Conservation (phyloP, 2,888 invertebrate genomes). For the Pycnomerus fuliginosus region DNA sequence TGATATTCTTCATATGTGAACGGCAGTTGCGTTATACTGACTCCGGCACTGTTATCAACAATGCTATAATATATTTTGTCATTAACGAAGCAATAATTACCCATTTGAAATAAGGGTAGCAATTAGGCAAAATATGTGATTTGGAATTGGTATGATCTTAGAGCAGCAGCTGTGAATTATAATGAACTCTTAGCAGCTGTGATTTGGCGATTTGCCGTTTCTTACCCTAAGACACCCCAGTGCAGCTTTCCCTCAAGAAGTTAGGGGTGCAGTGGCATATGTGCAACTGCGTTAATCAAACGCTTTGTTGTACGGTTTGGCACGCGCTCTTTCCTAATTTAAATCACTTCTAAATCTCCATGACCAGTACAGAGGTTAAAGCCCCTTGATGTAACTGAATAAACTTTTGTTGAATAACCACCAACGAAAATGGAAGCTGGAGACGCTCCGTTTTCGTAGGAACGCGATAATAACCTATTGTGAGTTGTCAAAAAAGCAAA, state of each 20-base stretch:
- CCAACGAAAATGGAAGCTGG: no score
- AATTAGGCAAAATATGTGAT: no score
- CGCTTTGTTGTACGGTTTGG: constrained; percentile 31
- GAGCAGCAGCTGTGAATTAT: constrained; percentile 31
- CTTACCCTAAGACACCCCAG: constrained; percentile 37
- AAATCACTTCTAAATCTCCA: constrained; percentile 18
- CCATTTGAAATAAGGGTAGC: no score
- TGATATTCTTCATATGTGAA: no score
- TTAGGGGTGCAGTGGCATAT: constrained; percentile 29
- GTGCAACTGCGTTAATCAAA: constrained; percentile 36
- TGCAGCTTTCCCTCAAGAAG: constrained; percentile 32
- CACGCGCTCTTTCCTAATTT: constrained; percentile 33
- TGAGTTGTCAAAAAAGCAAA: no score
- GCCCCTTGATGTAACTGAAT: constrained; percentile 17
- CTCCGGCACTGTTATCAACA: no score
- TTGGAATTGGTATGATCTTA: constrained; percentile 21
- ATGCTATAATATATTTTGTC: no score
- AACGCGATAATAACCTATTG: no score
- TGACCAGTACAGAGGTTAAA: constrained; percentile 19
- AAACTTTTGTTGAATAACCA: no score
- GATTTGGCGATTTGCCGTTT: constrained; percentile 40
- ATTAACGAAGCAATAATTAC: no score
- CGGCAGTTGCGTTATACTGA: no score
- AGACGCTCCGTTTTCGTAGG: no score
- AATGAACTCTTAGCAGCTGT: constrained; percentile 37